Evolutionary conservation across 1,140 invertebrate species (phyloP), one percentile per base, ranked within the genome.

Genomic region (Thaumetopoea pityocampa): DNA sequence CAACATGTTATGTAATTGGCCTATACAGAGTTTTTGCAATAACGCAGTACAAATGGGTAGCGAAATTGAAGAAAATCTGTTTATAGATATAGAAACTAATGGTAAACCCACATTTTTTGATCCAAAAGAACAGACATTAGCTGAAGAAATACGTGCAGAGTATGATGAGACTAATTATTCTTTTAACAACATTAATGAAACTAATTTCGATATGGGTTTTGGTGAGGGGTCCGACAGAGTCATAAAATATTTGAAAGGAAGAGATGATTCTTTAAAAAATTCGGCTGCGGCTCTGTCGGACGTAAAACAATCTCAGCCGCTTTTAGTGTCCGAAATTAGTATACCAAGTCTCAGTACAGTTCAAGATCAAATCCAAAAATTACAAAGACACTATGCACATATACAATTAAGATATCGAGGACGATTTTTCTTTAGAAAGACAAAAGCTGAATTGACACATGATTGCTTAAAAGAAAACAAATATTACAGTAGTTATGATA

Each of bases 281-380:
- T 77, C 80, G 80, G 81, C 81, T 84, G 85, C 76, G 74, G 77
- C 77, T 82, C 81, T 86, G 85, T 82, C 85, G 85, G 85, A 85
- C 85, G 77, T 83, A 78, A 81, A 84, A 65, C 76, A 70, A 60
- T 53, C 51, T 70, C 81, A 85, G 83, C 85, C 81, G 76, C 68
- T 69, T 71, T 68, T 73, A 68, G 34, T 49, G 55, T 68, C 70
- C 58, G 57, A 67, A 45, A 44, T 26, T 35, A 29, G 24, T 12
- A 22, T 27, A 41, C 43, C 22, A 35, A 32, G 33, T 47, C n/a
- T 38, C 19, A 40, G 22, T 29, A 27, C 37, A 37, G 61, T 45
- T 14, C 42, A 65, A 18, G 49, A 77, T 15, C 59, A 76, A 56
- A 47, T 64, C 33, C 43, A 64, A 19, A 56, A 49, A 23, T 37